Percentiles rank a stretch among this genome's conserved stretches.
Evolutionary conservation across 2,113 vertebrate species (phyloP).

Genomic region (Ammodytes dubius): DNA sequence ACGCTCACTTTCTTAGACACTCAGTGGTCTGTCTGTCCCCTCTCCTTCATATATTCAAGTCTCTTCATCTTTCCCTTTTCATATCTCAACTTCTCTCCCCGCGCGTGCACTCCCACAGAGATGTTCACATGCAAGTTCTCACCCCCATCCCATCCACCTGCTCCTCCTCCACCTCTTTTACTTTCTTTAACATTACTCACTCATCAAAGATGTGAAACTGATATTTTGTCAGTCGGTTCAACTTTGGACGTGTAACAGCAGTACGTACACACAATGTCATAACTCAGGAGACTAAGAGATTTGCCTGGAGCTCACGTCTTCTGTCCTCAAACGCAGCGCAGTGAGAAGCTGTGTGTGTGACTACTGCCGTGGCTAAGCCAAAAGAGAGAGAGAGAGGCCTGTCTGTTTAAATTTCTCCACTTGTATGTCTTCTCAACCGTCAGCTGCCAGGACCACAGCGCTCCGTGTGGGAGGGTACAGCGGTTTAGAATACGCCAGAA

Average conservation of each 20-base stretch:
- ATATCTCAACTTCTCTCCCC: conserved; percentile 39
- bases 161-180: conserved; percentile 20
- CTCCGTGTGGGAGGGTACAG: conserved; percentile 57
- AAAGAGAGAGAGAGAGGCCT: conserved; percentile 18
- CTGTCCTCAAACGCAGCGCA: conserved; percentile 31
- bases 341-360: conserved; percentile 39
- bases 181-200: conserved; percentile 40
- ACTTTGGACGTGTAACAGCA: conserved; percentile 45
- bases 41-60: conserved; percentile 47
- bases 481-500: conserved; percentile 58
- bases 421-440: conserved; percentile 39
- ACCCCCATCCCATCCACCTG: conserved; percentile 6
- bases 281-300: conserved; percentile 44
- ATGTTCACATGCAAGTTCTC: conserved; percentile 53
- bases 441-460: conserved; percentile 44
- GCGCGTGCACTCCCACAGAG: conserved; percentile 59
- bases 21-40: conserved; percentile 57
- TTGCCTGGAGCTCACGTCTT: conserved; percentile 34
- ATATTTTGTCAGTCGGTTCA: conserved; percentile 52
- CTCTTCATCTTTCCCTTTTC: conserved; percentile 53
- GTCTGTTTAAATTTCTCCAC: conserved; percentile 56
- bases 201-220: conserved; percentile 57
- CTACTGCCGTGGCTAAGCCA: conserved; percentile 47
- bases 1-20: conserved; percentile 68
- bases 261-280: conserved; percentile 28